Evolutionary conservation across 2,888 invertebrate species (phyloP), one percentile per base, ranked within the genome.

Genomic region (Cyrtodaria siliqua): DNA sequence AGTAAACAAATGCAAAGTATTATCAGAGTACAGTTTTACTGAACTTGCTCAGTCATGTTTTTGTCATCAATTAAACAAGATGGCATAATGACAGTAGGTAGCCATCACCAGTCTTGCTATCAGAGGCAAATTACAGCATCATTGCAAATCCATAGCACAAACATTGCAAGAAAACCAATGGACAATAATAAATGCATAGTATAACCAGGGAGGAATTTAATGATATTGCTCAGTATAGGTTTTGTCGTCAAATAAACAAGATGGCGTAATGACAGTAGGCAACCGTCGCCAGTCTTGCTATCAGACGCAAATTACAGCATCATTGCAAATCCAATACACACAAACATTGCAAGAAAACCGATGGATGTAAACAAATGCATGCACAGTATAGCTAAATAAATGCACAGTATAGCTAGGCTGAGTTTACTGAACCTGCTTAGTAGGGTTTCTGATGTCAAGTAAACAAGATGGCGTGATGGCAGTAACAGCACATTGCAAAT

Each of bases 11-110:
- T n/a, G n/a, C n/a, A n/a, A n/a, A n/a, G n/a, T n/a, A n/a, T n/a
- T n/a, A n/a, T n/a, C n/a, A n/a, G n/a, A n/a, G n/a, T n/a, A n/a
- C n/a, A n/a, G n/a, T n/a, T n/a, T n/a, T 40, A 14, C n/a, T n/a
- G n/a, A n/a, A n/a, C n/a, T n/a, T n/a, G n/a, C 16, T 47, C 47
- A 47, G 16, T 47, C 6, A 47, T 9, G 4, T 18, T 47, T 33
- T 47, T 23, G 49, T 69, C 69, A 61, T 69, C 69, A 55, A 4
- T 18, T 53, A 14, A 24, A 52, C 52, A 61, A 73, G 29, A 20
- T 49, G 61, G 50, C 33, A 56, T 61, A 47, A 18, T 50, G 73
- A 78, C 77, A 75, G 74, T 40, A 74, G 76, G 82, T 79, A 68
- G 70, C 79, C 61, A 73, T 79, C 80, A 68, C 75, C 74, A 47